Base-by-base conservation (phyloP, 2,113 vertebrate genomes). In the Micromys minutus region DNA sequence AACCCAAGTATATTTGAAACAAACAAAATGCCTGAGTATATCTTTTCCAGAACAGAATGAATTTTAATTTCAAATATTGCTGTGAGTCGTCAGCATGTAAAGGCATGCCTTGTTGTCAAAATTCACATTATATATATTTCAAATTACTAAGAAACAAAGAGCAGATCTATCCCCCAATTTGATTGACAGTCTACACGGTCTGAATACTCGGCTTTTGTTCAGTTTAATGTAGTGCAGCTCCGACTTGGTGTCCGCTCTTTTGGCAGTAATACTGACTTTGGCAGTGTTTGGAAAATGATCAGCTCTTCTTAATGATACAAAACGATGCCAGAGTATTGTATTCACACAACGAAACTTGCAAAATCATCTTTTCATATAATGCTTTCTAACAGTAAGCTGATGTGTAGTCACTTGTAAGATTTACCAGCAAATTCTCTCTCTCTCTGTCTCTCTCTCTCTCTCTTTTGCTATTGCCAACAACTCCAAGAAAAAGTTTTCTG, bases 251-350 rank as follows among this genome's bases (percentile, higher is more conserved):
- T 63, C 13, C 42, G 65, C 42, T 1, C 5, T 52, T 6, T 36
- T 7, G 95, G 93, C 95, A 98, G 95, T 96, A 88, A 80, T 95
- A 95, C 42, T 96, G 83, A 97, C 90, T 94, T 95, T 93, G 93
- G 95, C 94, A 96, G 93, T 96, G 92, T 93, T 39, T 76, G 29
- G 26, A 39, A 91, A 57, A 55, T 26, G 11, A 67, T 8, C 22
- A 4, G 31, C 1, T n/a, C 81, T 83, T 96, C 45, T 95, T 83
- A 55, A 80, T 77, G 88, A 87, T 84, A 94, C 61, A 77, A 92
- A 95, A 94, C 97, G 91, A 81, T 97, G 87, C 93, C 90, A 92
- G 71, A 94, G 84, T 87, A 93, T 83, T 97, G 36, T 91, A 19
- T 97, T 93, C 75, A 90, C 50, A 92, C 69, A 93, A 92, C 71